These are phyloP conservation scores for Dipodomys stephensi DNA, from an alignment of 2,113 vertebrate species.

Conservation along the genomic window DNA sequence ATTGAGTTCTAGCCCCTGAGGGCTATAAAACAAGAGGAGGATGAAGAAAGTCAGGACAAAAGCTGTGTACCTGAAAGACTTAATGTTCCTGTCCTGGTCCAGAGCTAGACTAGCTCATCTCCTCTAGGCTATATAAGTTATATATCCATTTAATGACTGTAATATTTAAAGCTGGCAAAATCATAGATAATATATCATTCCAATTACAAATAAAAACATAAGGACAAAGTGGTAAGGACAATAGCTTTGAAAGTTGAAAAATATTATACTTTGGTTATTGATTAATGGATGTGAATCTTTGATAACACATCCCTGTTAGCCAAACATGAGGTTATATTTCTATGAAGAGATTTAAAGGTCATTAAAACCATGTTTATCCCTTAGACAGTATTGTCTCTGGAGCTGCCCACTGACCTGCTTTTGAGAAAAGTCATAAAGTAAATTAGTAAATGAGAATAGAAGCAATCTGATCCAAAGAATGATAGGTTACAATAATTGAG, in stretches of 20 bases:
- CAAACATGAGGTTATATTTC: neutral
- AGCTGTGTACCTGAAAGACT: neutral
- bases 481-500: neutral
- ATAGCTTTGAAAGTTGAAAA: neutral
- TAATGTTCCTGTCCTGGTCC: neutral
- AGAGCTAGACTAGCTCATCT: neutral
- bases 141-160: neutral
- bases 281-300: neutral
- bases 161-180: neutral
- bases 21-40: neutral
- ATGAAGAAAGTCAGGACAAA: neutral
- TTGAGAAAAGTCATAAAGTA: neutral
- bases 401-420: neutral
- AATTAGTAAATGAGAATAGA: neutral
- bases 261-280: neutral
- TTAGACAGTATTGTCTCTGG: neutral
- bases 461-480: neutral
- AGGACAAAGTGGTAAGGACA: neutral
- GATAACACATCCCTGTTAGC: neutral
- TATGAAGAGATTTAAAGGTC: neutral
- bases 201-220: constrained; percentile 28
- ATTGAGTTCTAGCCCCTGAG: neutral
- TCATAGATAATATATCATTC: neutral
- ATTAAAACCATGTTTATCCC: neutral
- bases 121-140: neutral